A percentile compares a stretch with the other conserved stretches of the same genome.
These are phyloP conservation scores for Zaprionus vittiger DNA, from an alignment of 1,140 invertebrate genomes.

Conservation along the genomic window DNA sequence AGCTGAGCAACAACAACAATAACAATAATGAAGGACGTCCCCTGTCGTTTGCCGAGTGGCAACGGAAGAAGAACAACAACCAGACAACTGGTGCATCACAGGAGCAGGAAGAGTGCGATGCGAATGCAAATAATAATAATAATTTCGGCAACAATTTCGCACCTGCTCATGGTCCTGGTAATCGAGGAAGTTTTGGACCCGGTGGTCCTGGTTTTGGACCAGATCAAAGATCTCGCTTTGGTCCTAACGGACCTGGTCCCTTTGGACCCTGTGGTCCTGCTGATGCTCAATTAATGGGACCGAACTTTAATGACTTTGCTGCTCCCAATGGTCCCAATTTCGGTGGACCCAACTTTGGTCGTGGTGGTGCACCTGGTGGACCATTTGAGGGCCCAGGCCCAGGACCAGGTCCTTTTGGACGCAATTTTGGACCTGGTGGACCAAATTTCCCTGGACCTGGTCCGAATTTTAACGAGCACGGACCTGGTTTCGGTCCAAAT, in stretches of 20 bases:
- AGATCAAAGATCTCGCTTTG: slow-evolving; percentile 11
- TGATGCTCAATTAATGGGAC: slow-evolving; percentile 23
- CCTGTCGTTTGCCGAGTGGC: slow-evolving; percentile 71
- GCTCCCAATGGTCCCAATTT: slow-evolving; percentile 19
- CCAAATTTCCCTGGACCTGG: slow-evolving; percentile 54
- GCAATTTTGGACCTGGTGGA: slow-evolving; percentile 48
- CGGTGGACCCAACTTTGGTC: slow-evolving; percentile 43
- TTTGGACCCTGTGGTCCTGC: slow-evolving; percentile 25
- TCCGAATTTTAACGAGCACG: slow-evolving; percentile 35
- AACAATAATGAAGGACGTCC: slow-evolving; percentile 20
- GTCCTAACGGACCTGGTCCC: slow-evolving; percentile 22
- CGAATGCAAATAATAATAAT: neutral
- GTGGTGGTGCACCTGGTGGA: slow-evolving; percentile 27
- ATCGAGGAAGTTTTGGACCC: slow-evolving; percentile 19
- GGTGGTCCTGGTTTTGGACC: slow-evolving; percentile 21
- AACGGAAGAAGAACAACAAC: slow-evolving; percentile 62
- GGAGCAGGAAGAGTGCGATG: neutral
- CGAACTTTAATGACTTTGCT: slow-evolving; percentile 38
- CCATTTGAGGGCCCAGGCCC: slow-evolving; percentile 26
- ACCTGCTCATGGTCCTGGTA: slow-evolving; percentile 2
- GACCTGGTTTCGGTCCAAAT: slow-evolving; percentile 46
- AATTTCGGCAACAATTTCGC: neutral
- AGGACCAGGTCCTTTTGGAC: slow-evolving; percentile 47
- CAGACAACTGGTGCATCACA: slow-evolving; percentile 5
- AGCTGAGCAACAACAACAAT: slow-evolving; percentile 27